Conservation (phyloP, 2,797 vertebrate species). For the Aplochiton taeniatus region DNA sequence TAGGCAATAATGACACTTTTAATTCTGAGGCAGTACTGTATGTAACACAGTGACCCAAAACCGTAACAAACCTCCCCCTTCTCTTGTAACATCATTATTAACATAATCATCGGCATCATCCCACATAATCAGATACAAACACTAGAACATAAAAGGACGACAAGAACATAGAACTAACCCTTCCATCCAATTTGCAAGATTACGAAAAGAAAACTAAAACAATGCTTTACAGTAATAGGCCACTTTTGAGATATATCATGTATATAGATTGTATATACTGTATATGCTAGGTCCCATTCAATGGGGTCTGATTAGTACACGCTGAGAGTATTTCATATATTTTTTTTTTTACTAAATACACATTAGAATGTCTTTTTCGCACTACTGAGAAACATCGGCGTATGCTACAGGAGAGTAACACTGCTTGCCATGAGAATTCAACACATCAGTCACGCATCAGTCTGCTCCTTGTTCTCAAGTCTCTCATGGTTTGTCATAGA, state of each 20-base stretch:
- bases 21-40: conserved; percentile 69
- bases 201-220: conserved; percentile 34
- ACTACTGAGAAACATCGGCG: conserved; percentile 40
- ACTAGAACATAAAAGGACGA: conserved; percentile 43
- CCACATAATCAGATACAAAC: conserved; percentile 41
- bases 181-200: conserved; percentile 32
- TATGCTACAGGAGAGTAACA: conserved; percentile 54
- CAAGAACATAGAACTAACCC: conserved; percentile 37
- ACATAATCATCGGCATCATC: conserved; percentile 13
- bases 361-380: conserved; percentile 40
- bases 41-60: conserved; percentile 61
- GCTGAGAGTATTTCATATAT: conserved; percentile 58
- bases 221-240: conserved; percentile 56
- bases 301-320: conserved; percentile 61
- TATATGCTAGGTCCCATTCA: conserved; percentile 52
- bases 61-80: conserved; percentile 38
- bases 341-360: conserved; percentile 59
- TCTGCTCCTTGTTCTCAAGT: conserved; percentile 14
- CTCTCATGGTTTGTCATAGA: conserved; percentile 16
- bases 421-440: conserved; percentile 32
- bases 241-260: conserved; percentile 63
- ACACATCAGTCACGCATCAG: background rate
- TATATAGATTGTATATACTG: conserved; percentile 70
- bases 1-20: conserved; percentile 56
- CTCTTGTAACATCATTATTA: conserved; percentile 25